phyloP scores from a whole-genome alignment of 2,113 vertebrate genomes.

The Oreocharis arfaki region DNA sequence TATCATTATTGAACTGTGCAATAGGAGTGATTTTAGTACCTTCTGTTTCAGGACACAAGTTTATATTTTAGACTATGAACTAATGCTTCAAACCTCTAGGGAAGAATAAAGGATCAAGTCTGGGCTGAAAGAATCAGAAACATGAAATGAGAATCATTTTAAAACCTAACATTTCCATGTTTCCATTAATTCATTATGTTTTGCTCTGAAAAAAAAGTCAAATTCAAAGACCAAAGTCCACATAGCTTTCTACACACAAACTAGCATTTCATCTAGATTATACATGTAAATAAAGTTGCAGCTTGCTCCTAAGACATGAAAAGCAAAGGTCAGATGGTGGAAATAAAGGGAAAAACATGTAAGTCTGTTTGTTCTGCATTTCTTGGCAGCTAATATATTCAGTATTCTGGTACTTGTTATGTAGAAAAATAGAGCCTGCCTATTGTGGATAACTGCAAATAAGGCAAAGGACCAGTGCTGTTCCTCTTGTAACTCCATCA shows the following conservation, averaged over 20 bases:
- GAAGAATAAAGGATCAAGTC: neutral
- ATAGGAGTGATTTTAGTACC: neutral
- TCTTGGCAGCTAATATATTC: constrained; percentile 39
- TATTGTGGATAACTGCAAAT: constrained; percentile 16
- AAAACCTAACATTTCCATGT: constrained; percentile 9
- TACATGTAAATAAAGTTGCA: constrained; percentile 46
- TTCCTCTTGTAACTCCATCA: neutral
- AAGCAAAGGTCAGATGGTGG: constrained; percentile 61
- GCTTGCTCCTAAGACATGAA: constrained; percentile 34
- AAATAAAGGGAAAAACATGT: constrained; percentile 52
- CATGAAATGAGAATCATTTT: neutral
- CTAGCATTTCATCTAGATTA: constrained; percentile 32
- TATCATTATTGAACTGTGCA: neutral
- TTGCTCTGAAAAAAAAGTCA: constrained; percentile 16
- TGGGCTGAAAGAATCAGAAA: constrained; percentile 38
- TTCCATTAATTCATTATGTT: constrained; percentile 32
- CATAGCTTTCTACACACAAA: constrained; percentile 22
- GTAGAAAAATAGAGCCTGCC: constrained; percentile 41
- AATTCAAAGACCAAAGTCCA: constrained; percentile 8
- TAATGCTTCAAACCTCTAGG: neutral
- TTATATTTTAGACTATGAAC: neutral
- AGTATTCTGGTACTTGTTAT: constrained; percentile 56
- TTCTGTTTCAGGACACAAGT: neutral
- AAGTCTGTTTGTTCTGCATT: constrained; percentile 50
- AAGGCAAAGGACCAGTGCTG: neutral